phyloP scores from a whole-genome alignment of 2,888 invertebrate genomes.

The Nomada ruficornis region DNA sequence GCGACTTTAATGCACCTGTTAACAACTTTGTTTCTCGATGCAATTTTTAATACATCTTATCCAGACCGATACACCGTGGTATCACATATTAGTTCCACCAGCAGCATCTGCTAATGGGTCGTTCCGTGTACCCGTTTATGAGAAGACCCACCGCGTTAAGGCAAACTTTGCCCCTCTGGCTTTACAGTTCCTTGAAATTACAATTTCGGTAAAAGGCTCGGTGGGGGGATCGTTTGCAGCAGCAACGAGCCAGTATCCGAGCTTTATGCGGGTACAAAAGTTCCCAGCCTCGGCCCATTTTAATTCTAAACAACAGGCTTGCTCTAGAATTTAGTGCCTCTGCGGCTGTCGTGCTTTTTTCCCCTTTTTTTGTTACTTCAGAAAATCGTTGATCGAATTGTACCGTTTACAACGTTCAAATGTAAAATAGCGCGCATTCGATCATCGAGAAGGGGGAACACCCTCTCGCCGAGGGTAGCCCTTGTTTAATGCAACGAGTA shows the following conservation, averaged over 20 bases:
- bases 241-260: slow-evolving; percentile 14
- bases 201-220: slow-evolving; percentile 62
- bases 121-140: slow-evolving; percentile 41
- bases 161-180: slow-evolving; percentile 36
- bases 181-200: slow-evolving; percentile 44
- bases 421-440: neutral
- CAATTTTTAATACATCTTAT: neutral
- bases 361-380: neutral
- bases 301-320: slow-evolving; percentile 18
- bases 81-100: neutral
- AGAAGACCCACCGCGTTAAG: slow-evolving; percentile 35
- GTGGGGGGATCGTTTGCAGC: slow-evolving; percentile 32
- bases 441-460: neutral
- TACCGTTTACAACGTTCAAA: no score
- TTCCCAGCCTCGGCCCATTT: slow-evolving; percentile 16
- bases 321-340: neutral
- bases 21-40: neutral
- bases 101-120: slow-evolving; percentile 59
- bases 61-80: neutral
- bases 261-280: slow-evolving; percentile 27
- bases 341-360: neutral
- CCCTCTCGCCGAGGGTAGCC: neutral
- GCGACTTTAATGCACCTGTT: no score
- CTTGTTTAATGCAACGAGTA: neutral
- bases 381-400: no score